These are phyloP conservation scores for Pseudococcus jackbeardsleyi DNA, from an alignment of 2,888 invertebrate species.

Conservation along the genomic window DNA sequence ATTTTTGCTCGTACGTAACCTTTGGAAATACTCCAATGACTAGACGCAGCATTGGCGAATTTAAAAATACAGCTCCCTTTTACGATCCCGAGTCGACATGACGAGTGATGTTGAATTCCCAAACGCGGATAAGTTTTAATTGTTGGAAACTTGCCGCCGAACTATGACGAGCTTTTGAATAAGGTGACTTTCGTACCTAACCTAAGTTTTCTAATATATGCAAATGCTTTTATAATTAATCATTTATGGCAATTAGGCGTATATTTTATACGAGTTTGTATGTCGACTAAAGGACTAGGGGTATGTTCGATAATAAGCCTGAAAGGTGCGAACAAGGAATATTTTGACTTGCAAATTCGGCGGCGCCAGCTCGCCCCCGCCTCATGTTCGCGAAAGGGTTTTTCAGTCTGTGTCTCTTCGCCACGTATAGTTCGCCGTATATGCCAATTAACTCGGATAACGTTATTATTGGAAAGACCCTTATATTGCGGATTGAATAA, in stretches of 20 bases:
- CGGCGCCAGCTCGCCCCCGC: background rate
- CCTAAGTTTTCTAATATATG: conserved; percentile 54
- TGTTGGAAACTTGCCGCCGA: conserved; percentile 9
- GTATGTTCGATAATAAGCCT: conserved; percentile 47
- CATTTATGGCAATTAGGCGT: conserved; percentile 61
- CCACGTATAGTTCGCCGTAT: background rate
- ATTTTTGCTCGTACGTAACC: background rate
- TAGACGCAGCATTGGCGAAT: background rate
- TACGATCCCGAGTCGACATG: background rate
- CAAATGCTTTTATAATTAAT: conserved; percentile 61
- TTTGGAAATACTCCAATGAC: background rate
- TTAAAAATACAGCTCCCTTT: background rate
- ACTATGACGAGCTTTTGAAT: conserved; percentile 51
- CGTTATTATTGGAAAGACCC: conserved; percentile 59
- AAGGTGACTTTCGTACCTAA: conserved; percentile 5
- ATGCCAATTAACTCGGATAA: conserved; percentile 58
- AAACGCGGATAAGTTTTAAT: conserved; percentile 36
- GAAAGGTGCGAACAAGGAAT: conserved; percentile 58
- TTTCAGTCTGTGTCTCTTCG: background rate
- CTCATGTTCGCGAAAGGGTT: background rate
- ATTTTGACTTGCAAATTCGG: conserved; percentile 60
- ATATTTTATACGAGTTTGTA: conserved; percentile 23
- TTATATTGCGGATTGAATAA: conserved; percentile 25
- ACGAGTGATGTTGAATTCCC: background rate
- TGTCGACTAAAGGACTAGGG: background rate